A percentile compares a stretch with the other conserved stretches of the same genome.
Conservation (phyloP, 2,113 vertebrate species). For the Neodon shergylaensis region DNA sequence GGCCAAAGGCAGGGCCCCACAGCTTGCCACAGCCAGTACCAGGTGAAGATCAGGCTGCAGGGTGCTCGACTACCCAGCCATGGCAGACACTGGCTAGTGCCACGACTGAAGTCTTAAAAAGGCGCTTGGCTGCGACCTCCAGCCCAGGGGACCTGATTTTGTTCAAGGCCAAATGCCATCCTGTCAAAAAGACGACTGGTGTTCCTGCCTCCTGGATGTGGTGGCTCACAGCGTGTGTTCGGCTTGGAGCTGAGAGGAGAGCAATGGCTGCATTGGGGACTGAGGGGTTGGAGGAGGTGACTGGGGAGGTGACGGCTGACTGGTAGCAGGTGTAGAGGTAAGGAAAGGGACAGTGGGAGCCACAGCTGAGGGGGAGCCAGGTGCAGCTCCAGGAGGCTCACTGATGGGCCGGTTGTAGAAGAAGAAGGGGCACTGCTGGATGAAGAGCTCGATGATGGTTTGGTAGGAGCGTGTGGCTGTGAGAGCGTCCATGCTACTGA, state of each 20-base stretch:
- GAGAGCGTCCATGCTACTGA: constrained; percentile 97
- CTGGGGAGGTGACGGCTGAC: constrained; percentile 81
- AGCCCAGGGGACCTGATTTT: neutral
- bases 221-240: constrained; percentile 92
- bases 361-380: constrained; percentile 83
- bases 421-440: constrained; percentile 95
- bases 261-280: constrained; percentile 88
- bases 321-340: neutral
- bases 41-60: neutral
- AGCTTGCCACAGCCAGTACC: neutral
- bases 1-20: neutral
- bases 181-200: neutral
- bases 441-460: constrained; percentile 98
- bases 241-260: constrained; percentile 88
- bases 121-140: neutral
- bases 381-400: constrained; percentile 86
- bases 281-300: constrained; percentile 91
- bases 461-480: constrained; percentile 96
- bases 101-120: neutral
- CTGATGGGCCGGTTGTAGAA: constrained; percentile 92
- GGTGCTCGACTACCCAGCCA: neutral
- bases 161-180: constrained; percentile 46
- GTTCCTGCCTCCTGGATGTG: neutral
- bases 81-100: neutral
- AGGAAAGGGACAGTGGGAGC: constrained; percentile 84